Base-by-base conservation (phyloP, 2,797 vertebrate species). In the Acridotheres tristis region DNA sequence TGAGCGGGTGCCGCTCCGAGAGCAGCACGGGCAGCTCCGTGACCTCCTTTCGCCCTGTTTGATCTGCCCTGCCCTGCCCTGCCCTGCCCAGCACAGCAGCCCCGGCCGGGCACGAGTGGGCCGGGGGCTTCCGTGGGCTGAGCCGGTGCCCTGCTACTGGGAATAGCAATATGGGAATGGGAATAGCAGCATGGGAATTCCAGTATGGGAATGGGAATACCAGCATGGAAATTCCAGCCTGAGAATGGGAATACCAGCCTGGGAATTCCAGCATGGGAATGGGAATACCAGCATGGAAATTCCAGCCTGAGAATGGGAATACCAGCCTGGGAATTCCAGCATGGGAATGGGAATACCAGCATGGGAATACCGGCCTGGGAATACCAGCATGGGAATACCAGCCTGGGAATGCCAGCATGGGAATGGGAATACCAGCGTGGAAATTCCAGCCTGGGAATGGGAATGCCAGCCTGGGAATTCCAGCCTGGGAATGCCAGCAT, bases 1-100 rank as follows among this genome's bases (percentile, higher is more conserved):
- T 85, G 89, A 94, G 87, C 3, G 10, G 82, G 48, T 94, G 88
- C 48, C 58, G 4, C 17, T 67, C 38, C 53, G 47, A 7, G 76
- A 27, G 79, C 86, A 71, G 92, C 90, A 32, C 36, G 13, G 38
- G 84, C 87, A 59, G n/a, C 13, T 50, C 89, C 8, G 16, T 92
- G 96, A 92, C 89, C 94, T 94, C 89, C 47, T 93, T 94, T 92
- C 6, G 85, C 3, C 7, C 12, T 2, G 30, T 92, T 94, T 85
- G 74, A 85, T 94, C 85, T 11, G 25, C 38, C 80, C 34, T 2
- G 34, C 1, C 0, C 11, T 48, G 32, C 93, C 78, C 8, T 0
- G 0, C 34, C 30, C 1, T 0, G 71, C 21, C 16, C 62, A 18
- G 48, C 58, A 15, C 40, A 6, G 40, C 40, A 16, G 80, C 66